phyloP scores from a whole-genome alignment of 2,113 vertebrate species.

The Ptilonorhynchus violaceus region DNA sequence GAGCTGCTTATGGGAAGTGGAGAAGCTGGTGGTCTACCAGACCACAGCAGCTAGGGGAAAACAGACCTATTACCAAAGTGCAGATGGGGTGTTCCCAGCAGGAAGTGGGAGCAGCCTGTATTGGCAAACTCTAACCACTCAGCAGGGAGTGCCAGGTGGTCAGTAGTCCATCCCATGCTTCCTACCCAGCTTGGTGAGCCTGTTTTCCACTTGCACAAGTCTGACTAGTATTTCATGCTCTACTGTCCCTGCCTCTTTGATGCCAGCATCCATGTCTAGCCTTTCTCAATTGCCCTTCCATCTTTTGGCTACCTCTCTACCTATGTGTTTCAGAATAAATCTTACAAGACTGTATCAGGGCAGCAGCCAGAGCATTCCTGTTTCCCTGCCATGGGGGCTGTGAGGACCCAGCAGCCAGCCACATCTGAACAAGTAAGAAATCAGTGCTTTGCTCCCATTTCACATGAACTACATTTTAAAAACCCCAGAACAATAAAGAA shows the following conservation, averaged over 20 bases:
- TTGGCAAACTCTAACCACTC: neutral
- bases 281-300: neutral
- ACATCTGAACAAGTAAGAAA: neutral
- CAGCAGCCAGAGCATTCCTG: neutral
- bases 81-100: neutral
- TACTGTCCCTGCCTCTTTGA: neutral
- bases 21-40: neutral
- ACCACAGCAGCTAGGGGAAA: neutral
- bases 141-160: slow-evolving; percentile 19
- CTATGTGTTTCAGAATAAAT: neutral
- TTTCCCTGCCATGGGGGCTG: neutral
- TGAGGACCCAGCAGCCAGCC: neutral
- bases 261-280: neutral
- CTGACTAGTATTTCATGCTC: slow-evolving; percentile 25
- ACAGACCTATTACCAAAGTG: neutral
- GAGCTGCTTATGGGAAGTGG: neutral
- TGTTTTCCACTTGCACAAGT: neutral
- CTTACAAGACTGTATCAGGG: neutral
- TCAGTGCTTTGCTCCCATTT: neutral
- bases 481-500: neutral
- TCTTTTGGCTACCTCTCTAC: neutral
- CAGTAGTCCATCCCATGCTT: slow-evolving; percentile 4
- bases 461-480: neutral
- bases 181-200: neutral
- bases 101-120: slow-evolving; percentile 17